Base-by-base conservation (phyloP, 2,113 vertebrate genomes). In the Miniopterus natalensis region DNA sequence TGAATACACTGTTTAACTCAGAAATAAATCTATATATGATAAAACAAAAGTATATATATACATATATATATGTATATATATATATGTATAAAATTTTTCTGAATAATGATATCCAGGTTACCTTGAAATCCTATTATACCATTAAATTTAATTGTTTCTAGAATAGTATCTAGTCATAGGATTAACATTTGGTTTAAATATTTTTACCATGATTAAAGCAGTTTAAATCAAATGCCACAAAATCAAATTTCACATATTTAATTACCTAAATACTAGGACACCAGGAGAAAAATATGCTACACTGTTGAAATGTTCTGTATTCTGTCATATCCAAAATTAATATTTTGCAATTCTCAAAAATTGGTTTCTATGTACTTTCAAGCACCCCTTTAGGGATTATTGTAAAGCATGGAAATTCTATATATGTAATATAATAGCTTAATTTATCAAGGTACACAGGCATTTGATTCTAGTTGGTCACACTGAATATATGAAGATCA, bases 331-430 rank as follows among this genome's bases (percentile, higher is more conserved):
- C 5, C 59, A 90, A 97, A 92, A 71, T 53, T 51, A 94, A 27
- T 92, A 85, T 84, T 93, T 92, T 93, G 23, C 77, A 85, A 85
- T 94, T 23, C 42, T 96, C 78, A 96, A 91, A 96, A 93, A 96
- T 73, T 90, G 2, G 12, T 90, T 96, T 84, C 29, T 85, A 2
- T 57, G 42, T 63, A 90, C 23, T 81, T 29, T 25, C 21, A 97
- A 96, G 42, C n/a, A 55, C 68, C 15, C 79, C 14, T 36, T 21
- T 23, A 70, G 85, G 40, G 29, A 8, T 92, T 23, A 47, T 8
- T 74, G 2, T 3, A 84, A 86, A 97, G 36, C 61, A 90, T 8
- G 95, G 31, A 66, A 1, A 84, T 80, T 79, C 21, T 36, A 42
- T 49, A 92, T 14, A 40, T 95, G 65, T 63, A 96, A 68, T 7